These are phyloP conservation scores for Botia almorhae DNA, from an alignment of 2,797 vertebrate species.

Conservation along the genomic window DNA sequence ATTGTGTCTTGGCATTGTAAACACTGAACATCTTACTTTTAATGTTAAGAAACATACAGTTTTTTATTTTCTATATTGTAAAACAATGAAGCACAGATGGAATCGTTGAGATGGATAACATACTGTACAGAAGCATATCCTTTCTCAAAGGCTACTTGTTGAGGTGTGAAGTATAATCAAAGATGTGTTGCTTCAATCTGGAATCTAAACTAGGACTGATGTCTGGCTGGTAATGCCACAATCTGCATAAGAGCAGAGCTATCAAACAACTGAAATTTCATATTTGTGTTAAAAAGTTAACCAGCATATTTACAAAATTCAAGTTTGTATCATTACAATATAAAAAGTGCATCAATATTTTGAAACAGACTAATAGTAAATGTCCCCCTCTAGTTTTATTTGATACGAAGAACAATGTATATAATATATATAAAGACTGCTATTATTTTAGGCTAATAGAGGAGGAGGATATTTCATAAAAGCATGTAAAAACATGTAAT, in stretches of 20 bases:
- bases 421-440: conserved; percentile 4
- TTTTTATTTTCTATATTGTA: conserved; percentile 19
- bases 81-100: conserved; percentile 10
- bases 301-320: conserved; percentile 82
- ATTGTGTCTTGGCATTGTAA: conserved; percentile 38
- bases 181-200: conserved; percentile 60
- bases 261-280: conserved; percentile 49
- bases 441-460: conserved; percentile 43
- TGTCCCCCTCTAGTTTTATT: conserved; percentile 60
- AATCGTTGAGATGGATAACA: conserved; percentile 18
- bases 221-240: conserved; percentile 63
- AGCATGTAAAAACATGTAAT: conserved; percentile 10
- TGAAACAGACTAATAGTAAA: conserved; percentile 57
- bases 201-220: conserved; percentile 52
- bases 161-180: conserved; percentile 69
- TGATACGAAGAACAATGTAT: conserved; percentile 52
- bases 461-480: conserved; percentile 29
- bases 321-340: conserved; percentile 79
- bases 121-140: conserved; percentile 67
- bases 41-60: conserved; percentile 10
- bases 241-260: conserved; percentile 62
- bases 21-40: conserved; percentile 31
- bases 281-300: conserved; percentile 66
- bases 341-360: conserved; percentile 83
- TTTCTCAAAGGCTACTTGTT: conserved; percentile 69